Base-by-base conservation (phyloP, 2,113 vertebrate genomes). In the Antechinus flavipes region DNA sequence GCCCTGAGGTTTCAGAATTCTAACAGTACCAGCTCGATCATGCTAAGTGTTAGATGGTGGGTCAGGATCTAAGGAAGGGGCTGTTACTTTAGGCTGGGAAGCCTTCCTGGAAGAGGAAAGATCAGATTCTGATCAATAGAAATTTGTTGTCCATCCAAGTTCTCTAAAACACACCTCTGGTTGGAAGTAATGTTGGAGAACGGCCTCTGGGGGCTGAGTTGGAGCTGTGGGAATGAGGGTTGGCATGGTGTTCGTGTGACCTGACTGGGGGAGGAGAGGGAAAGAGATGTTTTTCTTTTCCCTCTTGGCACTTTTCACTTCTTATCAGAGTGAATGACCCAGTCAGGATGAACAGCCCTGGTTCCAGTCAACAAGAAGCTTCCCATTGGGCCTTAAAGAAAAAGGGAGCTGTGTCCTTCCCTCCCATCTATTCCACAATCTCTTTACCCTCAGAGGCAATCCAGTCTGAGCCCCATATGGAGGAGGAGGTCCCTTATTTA, bases 261-360 rank as follows among this genome's bases (percentile, higher is more conserved):
- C n/a, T 23, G 35, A 42, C 19, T 23, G 19, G n/a, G 68, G 14
- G 35, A 42, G 35, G 16, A 2, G 14, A 76, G 14, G 35, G 68
- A 76, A 76, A 42, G 68, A 76, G 35, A 16, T 84, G 68, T 84
- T 84, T 42, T 84, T 84, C 68, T 84, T 84, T 42, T 84, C n/a
- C n/a, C n/a, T 84, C 68, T 84, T 84, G 68, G n/a, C 68, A 84
- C 68, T 84, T 84, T 84, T 84, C 68, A 84, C n/a, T 42, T 84
- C 68, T 84, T 84, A 84, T 42, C 68, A 42, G 19, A 84, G n/a
- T 84, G 16, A 84, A 22, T 84, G n/a, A 42, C n/a, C 68, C 7
- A n/a, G 35, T n/a, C 68, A 76, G 68, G 68, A 76, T 76, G 68
- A 76, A 19, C 58, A 61, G 27, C 10, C 58, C 58, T 61, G 56